A percentile compares a stretch with the other conserved stretches of the same genome.
Conservation (phyloP, 2,113 vertebrate species). For the Notarius lentiginosus region DNA sequence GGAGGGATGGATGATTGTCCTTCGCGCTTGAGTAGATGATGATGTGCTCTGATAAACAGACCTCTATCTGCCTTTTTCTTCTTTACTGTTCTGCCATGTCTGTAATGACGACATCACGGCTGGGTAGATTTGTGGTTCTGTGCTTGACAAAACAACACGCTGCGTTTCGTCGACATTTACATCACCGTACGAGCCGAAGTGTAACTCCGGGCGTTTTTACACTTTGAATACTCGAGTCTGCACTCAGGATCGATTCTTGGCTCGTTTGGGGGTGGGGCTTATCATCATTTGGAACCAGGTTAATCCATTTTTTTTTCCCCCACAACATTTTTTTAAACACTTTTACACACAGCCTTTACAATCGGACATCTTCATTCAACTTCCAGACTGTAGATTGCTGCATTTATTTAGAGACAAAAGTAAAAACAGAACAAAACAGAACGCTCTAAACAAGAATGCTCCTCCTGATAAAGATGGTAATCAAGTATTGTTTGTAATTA, state of each 20-base stretch:
- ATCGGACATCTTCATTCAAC: too few relatives aligned
- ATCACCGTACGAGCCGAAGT: background rate
- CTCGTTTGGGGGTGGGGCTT: background rate
- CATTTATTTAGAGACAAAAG: too few relatives aligned
- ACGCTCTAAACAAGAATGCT: too few relatives aligned
- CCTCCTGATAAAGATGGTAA: too few relatives aligned
- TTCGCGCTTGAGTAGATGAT: background rate
- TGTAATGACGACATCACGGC: background rate
- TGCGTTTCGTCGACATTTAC: background rate
- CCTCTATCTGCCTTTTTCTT: background rate
- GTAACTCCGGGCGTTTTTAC: background rate
- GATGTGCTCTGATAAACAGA: slow-evolving; percentile 9
- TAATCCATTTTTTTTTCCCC: background rate
- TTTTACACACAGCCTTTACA: too few relatives aligned
- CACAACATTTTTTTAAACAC: background rate
- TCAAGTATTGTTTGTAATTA: too few relatives aligned
- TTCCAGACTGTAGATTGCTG: too few relatives aligned
- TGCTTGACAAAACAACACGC: background rate
- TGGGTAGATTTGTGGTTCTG: background rate
- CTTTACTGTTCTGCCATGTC: background rate
- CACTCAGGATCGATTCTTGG: background rate
- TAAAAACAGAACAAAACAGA: too few relatives aligned
- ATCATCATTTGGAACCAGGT: background rate
- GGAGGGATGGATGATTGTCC: background rate
- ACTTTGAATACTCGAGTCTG: background rate